Percentiles rank a stretch among this genome's conserved stretches.
These are phyloP conservation scores for Turdus rufiventris DNA, from an alignment of 2,113 vertebrate species.

Conservation along the genomic window DNA sequence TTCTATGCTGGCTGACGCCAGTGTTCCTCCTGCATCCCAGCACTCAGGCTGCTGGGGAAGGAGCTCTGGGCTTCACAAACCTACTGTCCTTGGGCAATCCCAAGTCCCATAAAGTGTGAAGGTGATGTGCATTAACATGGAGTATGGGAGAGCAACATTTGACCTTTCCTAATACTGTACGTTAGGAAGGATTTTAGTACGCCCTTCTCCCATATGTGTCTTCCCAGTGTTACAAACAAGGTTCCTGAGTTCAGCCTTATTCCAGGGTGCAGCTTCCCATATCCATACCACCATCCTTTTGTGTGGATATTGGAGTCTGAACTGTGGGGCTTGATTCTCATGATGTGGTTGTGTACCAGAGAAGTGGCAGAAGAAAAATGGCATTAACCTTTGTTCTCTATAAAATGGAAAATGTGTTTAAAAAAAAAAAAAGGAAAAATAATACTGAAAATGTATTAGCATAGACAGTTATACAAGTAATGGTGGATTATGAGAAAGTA, in stretches of 20 bases:
- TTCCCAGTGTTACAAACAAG: fast-evolving
- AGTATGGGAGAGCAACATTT: neutral
- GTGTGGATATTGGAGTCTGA: neutral
- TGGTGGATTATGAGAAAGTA: neutral
- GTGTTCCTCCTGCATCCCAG: neutral
- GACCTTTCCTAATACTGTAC: neutral
- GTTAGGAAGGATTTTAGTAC: neutral
- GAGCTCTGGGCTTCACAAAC: neutral
- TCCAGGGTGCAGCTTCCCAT: neutral
- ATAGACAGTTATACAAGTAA: neutral
- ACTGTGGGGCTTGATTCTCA: fast-evolving
- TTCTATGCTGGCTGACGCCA: neutral
- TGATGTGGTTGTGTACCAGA: fast-evolving
- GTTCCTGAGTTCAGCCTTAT: neutral
- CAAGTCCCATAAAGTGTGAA: neutral
- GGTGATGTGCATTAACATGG: fast-evolving
- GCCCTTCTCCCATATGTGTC: fast-evolving
- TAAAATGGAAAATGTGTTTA: neutral
- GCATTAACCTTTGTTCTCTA: fast-evolving
- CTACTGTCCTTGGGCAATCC: fast-evolving
- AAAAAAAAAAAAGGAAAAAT: neutral
- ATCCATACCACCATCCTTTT: neutral
- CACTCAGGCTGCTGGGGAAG: fast-evolving
- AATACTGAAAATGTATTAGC: neutral
- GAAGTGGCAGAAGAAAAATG: neutral